phyloP scores from a whole-genome alignment of 2,888 invertebrate species.

The Geotrupes spiniger region DNA sequence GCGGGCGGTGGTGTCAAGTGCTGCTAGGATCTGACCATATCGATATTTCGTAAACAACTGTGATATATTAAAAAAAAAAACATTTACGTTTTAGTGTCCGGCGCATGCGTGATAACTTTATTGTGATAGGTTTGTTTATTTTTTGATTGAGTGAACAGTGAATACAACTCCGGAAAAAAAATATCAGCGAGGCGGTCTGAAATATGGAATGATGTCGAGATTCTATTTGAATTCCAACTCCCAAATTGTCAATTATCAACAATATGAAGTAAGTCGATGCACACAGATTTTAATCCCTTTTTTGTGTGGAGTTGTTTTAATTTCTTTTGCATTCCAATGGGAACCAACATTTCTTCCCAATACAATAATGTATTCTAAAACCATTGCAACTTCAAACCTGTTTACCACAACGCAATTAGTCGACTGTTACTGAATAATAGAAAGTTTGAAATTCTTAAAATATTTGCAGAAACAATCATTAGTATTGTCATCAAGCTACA shows the following conservation, averaged over 20 bases:
- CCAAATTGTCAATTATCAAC: conserved; percentile 48
- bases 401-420: too few species aligned
- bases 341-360: too few species aligned
- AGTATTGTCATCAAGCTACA: too few species aligned
- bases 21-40: not conserved
- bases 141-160: conserved; percentile 6
- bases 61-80: conserved; percentile 9
- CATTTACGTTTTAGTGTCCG: not conserved
- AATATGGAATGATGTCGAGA: conserved; percentile 49
- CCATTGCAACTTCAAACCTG: too few species aligned
- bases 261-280: conserved; percentile 49
- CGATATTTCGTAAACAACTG: conserved; percentile 11
- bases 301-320: too few species aligned
- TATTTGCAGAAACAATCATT: too few species aligned
- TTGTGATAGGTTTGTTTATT: conserved; percentile 16
- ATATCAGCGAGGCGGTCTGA: not conserved
- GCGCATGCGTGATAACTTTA: conserved; percentile 19
- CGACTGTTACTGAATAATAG: too few species aligned
- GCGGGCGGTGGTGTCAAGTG: conserved; percentile 5
- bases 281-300: too few species aligned
- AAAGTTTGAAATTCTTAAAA: too few species aligned
- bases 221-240: conserved; percentile 49
- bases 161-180: conserved; percentile 5
- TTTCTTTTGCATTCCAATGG: too few species aligned
- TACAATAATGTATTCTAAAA: too few species aligned